phyloP scores from a whole-genome alignment of 2,113 vertebrate genomes.

The Podarcis raffonei region DNA sequence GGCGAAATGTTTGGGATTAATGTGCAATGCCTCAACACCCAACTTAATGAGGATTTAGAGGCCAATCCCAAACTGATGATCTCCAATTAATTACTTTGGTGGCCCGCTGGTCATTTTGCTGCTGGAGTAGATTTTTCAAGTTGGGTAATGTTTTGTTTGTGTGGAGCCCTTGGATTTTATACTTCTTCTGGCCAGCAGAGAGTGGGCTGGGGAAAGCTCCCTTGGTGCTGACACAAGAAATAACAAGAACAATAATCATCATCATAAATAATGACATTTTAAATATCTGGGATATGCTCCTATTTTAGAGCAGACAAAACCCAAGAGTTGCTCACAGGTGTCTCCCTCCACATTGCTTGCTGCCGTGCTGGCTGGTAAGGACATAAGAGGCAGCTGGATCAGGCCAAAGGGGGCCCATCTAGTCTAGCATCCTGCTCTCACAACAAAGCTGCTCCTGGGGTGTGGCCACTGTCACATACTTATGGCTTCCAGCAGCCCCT shows the following conservation, averaged over 20 bases:
- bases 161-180: neutral
- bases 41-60: conserved; percentile 80
- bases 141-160: neutral
- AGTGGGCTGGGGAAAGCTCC: neutral
- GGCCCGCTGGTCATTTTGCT: conserved; percentile 48
- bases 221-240: neutral
- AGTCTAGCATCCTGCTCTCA: no score
- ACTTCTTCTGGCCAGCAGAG: neutral
- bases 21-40: conserved; percentile 74
- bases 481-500: no score
- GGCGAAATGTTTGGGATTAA: conserved; percentile 79
- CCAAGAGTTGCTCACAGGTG: neutral
- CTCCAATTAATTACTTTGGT: conserved; percentile 70
- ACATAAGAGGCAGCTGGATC: neutral
- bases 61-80: conserved; percentile 71
- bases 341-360: neutral
- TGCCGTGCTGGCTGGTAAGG: neutral
- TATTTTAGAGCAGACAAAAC: neutral
- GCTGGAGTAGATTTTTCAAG: neutral
- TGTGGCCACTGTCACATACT: no score
- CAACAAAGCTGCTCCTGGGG: no score
- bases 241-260: no score
- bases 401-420: no score
- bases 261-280: no score
- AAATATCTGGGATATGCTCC: neutral